Base-by-base conservation (phyloP, 2,113 vertebrate genomes). In the Odocoileus virginianus region DNA sequence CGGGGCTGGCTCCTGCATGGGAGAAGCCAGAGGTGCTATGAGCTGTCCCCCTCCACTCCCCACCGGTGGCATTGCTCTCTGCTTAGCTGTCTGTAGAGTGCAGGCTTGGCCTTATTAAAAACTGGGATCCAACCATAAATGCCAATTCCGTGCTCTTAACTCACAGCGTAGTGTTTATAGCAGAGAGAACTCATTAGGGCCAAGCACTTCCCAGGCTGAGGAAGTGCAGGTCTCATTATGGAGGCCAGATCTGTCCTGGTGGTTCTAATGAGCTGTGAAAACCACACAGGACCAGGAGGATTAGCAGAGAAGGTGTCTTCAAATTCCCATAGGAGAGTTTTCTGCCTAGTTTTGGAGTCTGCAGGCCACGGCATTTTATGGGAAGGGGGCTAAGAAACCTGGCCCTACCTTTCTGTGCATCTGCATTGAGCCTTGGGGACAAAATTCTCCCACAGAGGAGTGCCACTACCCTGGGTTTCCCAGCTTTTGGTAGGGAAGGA, bases 231-330 rank as follows among this genome's bases (percentile, higher is more conserved):
- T 55, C 60, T 91, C 30, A 9, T 95, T 94, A 97, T 30, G 50
- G 78, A 91, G 60, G 54, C 30, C 67, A 43, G 25, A 36, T 47
- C 43, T 4, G 36, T 40, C 82, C 74, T 71, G 85, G 82, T 33
- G 74, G 78, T 40, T 93, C 87, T 96, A 93, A 92, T 19, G 94
- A 98, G 95, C 95, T 96, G 78, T 87, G 78, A 64, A 94, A 89
- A 84, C 60, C 78, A 57, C 78, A 47, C 45, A 33, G 91, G 86
- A 91, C 30, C 13, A 1, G 61, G 87, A 58, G 30, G 55, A 36
- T 88, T 45, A 83, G 76, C 67, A 36, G 67, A 92, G 6, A 33
- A 45, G 43, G 9, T 61, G 47, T 52, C 88, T 97, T 76, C 23
- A 12, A 25, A 55, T 92, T 78, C 74, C 82, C 43, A 13, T 40